Conservation (phyloP, 92 coral and sea anemone genomes). For the Hydrozoanthus gracilis region DNA sequence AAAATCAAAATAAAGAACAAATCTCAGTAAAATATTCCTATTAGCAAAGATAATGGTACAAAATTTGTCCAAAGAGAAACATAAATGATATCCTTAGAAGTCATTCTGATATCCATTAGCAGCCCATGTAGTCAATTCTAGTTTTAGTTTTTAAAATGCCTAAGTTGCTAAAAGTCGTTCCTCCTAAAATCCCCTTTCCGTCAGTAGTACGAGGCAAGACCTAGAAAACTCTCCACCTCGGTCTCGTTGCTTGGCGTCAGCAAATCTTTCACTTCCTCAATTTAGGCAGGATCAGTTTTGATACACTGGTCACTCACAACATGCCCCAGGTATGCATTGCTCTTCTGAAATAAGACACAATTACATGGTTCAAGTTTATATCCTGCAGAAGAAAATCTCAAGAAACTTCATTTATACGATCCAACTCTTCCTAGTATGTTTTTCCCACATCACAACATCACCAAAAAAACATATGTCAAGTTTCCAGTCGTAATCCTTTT, state of each 20-base stretch:
- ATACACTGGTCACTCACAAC: conserved; percentile 56
- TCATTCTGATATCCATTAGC: too few species aligned
- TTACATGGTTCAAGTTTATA: conserved; percentile 60
- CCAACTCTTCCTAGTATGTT: conserved; percentile 47
- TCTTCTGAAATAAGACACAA: conserved; percentile 49
- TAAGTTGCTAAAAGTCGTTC: too few species aligned
- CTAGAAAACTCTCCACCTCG: conserved; percentile 58
- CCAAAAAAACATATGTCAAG: conserved; percentile 39
- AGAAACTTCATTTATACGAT: conserved; percentile 52
- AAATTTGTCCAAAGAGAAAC: too few species aligned
- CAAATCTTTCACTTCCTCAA: conserved; percentile 49
- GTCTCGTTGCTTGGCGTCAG: conserved; percentile 50
- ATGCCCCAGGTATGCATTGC: conserved; percentile 56
- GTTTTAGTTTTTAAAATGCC: too few species aligned
- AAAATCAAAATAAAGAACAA: not conserved
- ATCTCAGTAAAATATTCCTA: too few species aligned
- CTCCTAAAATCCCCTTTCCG: too few species aligned
- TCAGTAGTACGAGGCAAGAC: conserved; percentile 59
- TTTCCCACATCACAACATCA: conserved; percentile 54
- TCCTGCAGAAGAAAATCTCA: conserved; percentile 41
- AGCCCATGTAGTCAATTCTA: too few species aligned
- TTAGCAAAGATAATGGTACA: too few species aligned
- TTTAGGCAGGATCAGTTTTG: conserved; percentile 52
- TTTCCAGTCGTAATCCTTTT: conserved; percentile 28
- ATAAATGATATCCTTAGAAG: too few species aligned